Evolutionary conservation across 2,888 invertebrate genomes (phyloP).

Genomic region (Cremastobaeus sp.): DNA sequence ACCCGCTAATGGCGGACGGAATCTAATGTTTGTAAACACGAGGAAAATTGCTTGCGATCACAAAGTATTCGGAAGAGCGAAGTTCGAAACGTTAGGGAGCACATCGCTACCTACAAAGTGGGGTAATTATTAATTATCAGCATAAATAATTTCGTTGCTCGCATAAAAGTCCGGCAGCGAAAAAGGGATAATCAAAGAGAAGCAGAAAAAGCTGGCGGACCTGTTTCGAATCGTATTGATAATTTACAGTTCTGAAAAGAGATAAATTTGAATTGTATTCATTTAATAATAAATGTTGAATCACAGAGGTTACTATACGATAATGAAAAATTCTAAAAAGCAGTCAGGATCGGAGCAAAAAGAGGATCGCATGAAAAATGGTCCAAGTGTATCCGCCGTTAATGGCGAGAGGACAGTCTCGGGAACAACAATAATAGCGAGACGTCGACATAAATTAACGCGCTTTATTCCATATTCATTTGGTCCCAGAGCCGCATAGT

Average conservation of each 20-base stretch:
- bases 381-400: constrained; percentile 13
- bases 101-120: too few relatives aligned
- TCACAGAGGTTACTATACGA: not conserved
- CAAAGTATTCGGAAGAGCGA: constrained; percentile 1
- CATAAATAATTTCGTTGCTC: too few relatives aligned
- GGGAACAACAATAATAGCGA: constrained; percentile 38
- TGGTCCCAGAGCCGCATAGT: constrained; percentile 39
- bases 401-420: constrained; percentile 28
- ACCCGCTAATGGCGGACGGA: constrained; percentile 32
- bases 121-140: too few relatives aligned
- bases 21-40: constrained; percentile 36
- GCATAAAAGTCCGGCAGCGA: too few relatives aligned
- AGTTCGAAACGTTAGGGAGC: too few relatives aligned
- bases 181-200: too few relatives aligned
- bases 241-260: too few relatives aligned
- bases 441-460: constrained; percentile 53
- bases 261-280: too few relatives aligned
- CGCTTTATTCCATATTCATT: constrained; percentile 52
- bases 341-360: not conserved
- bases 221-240: too few relatives aligned
- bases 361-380: constrained; percentile 27
- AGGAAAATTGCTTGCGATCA: constrained; percentile 4
- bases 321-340: constrained; percentile 2
- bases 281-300: too few relatives aligned
- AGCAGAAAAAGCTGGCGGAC: too few relatives aligned